Percentiles rank a stretch among this genome's conserved stretches.
These are phyloP conservation scores for Caenorhabditis sulstoni DNA, from an alignment of 2,888 invertebrate species.

Conservation along the genomic window DNA sequence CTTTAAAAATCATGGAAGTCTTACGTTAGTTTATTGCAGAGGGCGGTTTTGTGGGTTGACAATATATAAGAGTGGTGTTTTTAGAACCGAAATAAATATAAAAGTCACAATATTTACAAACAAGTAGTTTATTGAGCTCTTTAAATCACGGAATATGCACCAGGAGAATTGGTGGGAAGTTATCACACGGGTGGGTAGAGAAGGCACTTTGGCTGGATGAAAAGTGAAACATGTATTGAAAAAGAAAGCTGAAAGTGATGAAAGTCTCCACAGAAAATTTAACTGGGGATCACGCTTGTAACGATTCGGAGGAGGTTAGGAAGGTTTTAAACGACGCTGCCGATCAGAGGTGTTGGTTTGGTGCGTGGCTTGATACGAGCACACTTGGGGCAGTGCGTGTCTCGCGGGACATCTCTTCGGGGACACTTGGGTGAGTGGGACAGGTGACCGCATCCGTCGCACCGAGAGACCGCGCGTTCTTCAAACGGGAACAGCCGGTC, in stretches of 20 bases:
- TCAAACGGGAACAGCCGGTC: conserved; percentile 74
- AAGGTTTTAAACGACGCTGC: conserved; percentile 13
- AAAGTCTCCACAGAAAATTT: no score
- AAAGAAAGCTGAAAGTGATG: conserved; percentile 8
- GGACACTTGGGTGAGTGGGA: conserved; percentile 67
- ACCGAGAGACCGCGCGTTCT: conserved; percentile 64
- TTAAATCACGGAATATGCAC: conserved; percentile 16
- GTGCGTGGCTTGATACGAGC: conserved; percentile 29
- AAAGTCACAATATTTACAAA: no score
- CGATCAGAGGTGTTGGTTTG: conserved; percentile 11
- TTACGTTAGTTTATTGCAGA: no score
- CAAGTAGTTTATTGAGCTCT: background rate
- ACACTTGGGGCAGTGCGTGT: conserved; percentile 56
- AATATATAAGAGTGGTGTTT: no score
- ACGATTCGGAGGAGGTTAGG: no score
- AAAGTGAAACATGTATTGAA: conserved; percentile 10
- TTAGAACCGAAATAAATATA: no score
- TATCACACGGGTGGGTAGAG: conserved; percentile 3
- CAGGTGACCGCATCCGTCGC: conserved; percentile 69
- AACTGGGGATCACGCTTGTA: no score
- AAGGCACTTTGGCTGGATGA: conserved; percentile 18
- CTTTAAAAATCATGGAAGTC: no score
- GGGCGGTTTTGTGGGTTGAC: no score
- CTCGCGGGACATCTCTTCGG: conserved; percentile 54
- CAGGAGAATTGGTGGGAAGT: conserved; percentile 10